A percentile compares a stretch with the other conserved stretches of the same genome.
Evolutionary conservation across 2,113 vertebrate species (phyloP).

Genomic region (Pseudorasbora parva): DNA sequence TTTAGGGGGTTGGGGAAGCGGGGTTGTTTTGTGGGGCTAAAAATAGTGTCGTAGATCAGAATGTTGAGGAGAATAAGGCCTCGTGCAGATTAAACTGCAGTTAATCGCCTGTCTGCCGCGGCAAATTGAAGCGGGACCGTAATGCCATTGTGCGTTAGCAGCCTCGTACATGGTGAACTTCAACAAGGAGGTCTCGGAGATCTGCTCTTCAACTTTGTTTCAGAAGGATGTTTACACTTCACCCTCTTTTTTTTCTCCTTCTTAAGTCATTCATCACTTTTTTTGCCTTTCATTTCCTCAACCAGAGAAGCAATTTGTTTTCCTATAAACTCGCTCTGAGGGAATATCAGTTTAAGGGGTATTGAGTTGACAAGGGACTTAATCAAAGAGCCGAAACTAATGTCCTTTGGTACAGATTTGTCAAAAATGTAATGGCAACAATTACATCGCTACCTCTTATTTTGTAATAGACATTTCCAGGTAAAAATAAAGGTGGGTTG

Average conservation of each 20-base stretch:
- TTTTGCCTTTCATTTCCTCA: slow-evolving; percentile 24
- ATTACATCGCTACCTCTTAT: slow-evolving; percentile 8
- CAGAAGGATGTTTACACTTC: slow-evolving; percentile 9
- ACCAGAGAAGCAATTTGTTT: slow-evolving; percentile 21
- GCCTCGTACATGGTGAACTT: neutral
- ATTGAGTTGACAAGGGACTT: slow-evolving; percentile 34
- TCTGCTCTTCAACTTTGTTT: neutral
- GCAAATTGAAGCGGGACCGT: too few relatives aligned
- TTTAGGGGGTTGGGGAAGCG: slow-evolving; percentile 23
- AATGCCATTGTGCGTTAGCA: slow-evolving; percentile 1
- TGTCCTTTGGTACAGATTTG: slow-evolving; percentile 24
- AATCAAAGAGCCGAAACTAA: slow-evolving; percentile 45
- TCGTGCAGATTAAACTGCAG: slow-evolving; percentile 38
- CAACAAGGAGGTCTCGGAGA: neutral
- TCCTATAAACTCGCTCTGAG: neutral
- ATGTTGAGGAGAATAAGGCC: slow-evolving; percentile 43
- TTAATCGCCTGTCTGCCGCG: slow-evolving; percentile 41
- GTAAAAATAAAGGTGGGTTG: too few relatives aligned
- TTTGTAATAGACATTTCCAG: neutral
- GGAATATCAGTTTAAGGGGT: neutral
- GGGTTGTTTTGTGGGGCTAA: slow-evolving; percentile 56
- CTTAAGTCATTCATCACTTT: slow-evolving; percentile 6
- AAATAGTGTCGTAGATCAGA: slow-evolving; percentile 70
- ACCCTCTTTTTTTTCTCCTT: neutral
- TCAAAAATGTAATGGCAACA: neutral